Conservation (phyloP, 2,888 invertebrate genomes). For the Lysandra bellargus region DNA sequence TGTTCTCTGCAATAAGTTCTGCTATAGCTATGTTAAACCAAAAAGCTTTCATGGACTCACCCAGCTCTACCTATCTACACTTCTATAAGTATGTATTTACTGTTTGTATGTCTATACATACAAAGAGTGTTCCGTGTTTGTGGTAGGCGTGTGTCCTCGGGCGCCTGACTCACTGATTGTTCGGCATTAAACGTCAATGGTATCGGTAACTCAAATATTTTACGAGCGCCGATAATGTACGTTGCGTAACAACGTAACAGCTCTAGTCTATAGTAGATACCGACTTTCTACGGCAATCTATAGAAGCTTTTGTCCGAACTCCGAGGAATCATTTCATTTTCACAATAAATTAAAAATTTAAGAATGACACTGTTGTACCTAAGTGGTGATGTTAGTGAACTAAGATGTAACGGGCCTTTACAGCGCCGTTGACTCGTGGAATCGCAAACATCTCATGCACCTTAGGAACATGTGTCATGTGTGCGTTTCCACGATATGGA, state of each 20-base stretch:
- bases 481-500: too few relatives aligned
- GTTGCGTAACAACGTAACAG: conserved; percentile 62
- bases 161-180: conserved; percentile 76
- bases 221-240: conserved; percentile 72
- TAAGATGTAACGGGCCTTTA: too few relatives aligned
- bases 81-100: not conserved
- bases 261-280: conserved; percentile 50
- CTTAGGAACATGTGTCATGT: too few relatives aligned
- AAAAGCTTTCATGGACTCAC: not conserved
- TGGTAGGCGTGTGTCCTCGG: conserved; percentile 66
- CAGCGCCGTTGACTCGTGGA: too few relatives aligned
- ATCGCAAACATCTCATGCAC: too few relatives aligned
- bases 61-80: not conserved
- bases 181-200: conserved; percentile 73
- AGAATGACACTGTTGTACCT: not conserved
- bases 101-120: not conserved
- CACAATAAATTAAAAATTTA: not conserved
- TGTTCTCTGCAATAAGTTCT: too few relatives aligned
- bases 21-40: too few relatives aligned
- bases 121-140: conserved; percentile 8
- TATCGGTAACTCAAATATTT: conserved; percentile 76
- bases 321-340: not conserved
- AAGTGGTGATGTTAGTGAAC: not conserved
- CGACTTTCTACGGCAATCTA: conserved; percentile 2
- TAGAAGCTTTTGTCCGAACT: not conserved